Base-by-base conservation (phyloP, 2,888 invertebrate species). In the Drosophila lutescens region DNA sequence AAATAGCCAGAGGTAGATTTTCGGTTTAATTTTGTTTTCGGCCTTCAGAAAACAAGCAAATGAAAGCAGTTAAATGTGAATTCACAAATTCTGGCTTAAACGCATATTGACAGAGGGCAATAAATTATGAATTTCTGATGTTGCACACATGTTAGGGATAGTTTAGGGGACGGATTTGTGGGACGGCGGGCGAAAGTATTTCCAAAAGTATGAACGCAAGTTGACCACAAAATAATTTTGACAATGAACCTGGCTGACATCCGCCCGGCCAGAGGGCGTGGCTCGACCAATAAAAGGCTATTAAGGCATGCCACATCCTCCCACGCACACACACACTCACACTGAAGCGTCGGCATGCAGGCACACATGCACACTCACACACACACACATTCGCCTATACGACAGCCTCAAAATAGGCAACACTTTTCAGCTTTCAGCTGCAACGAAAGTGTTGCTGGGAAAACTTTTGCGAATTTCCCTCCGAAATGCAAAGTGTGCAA, bases 151-250 rank as follows among this genome's bases (percentile, higher is more conserved):
- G 41, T 38, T 47, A 32, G 23, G 26, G n/a, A 44, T 49, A 62
- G 62, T 40, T 62, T 32, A 17, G 54, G 17, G 46, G 44, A 9
- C 10, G 20, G 17, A 6, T 32, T 36, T 20, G 79, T 12, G 44
- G 43, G 10, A 40, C 2, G 20, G 23, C 12, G 20, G 44, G 9
- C 54, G 43, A 61, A 76, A 76, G 54, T 74, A 70, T 78, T 51
- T 58, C 76, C 81, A 84, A 71, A 87, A 80, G 49, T 73, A 86
- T 89, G 89, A 86, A 84, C 76, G 63, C 85, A 85, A 83, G 79
- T 81, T 89, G 88, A 90, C 90, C 89, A 78, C 87, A 76, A 80
- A 89, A 90, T 83, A 78, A 86, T 86, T 86, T 80, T 80, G 88
- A 76, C 83, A 89, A 90, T 90, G 80, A 87, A 86, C 78, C 87